phyloP scores from a whole-genome alignment of 2,888 invertebrate genomes.

The Apodemia hepburni region DNA sequence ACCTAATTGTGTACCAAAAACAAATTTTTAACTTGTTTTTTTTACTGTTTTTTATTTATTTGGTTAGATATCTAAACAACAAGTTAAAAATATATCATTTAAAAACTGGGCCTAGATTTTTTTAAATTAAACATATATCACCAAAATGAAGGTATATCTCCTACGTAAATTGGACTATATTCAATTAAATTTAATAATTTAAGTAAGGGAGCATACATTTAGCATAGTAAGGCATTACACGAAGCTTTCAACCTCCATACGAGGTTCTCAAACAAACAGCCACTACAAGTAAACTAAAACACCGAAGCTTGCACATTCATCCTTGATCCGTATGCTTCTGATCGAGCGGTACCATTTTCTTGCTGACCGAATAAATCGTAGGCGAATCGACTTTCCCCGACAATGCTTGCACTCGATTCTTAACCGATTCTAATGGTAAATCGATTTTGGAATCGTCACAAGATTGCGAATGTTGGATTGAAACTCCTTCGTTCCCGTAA shows the following conservation, averaged over 20 bases:
- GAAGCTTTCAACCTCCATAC: constrained; percentile 1
- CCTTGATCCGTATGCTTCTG: constrained; percentile 60
- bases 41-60: too few relatives aligned
- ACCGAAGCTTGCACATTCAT: constrained; percentile 40
- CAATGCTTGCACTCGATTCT: constrained; percentile 64
- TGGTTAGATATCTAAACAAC: too few relatives aligned
- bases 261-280: constrained; percentile 36
- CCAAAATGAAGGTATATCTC: too few relatives aligned
- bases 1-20: too few relatives aligned
- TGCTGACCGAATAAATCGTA: constrained; percentile 68
- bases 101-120: too few relatives aligned
- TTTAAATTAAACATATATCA: too few relatives aligned
- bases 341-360: constrained; percentile 62
- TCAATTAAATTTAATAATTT: too few relatives aligned
- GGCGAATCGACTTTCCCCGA: constrained; percentile 62
- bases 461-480: constrained; percentile 49
- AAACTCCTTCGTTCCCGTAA: constrained; percentile 62
- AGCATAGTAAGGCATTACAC: not conserved
- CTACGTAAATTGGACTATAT: too few relatives aligned
- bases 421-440: constrained; percentile 64
- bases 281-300: constrained; percentile 54
- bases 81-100: too few relatives aligned
- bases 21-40: too few relatives aligned
- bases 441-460: constrained; percentile 62
- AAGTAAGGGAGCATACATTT: not conserved